Conservation (phyloP, 2,888 invertebrate genomes). For the Nymphalis c-album region DNA sequence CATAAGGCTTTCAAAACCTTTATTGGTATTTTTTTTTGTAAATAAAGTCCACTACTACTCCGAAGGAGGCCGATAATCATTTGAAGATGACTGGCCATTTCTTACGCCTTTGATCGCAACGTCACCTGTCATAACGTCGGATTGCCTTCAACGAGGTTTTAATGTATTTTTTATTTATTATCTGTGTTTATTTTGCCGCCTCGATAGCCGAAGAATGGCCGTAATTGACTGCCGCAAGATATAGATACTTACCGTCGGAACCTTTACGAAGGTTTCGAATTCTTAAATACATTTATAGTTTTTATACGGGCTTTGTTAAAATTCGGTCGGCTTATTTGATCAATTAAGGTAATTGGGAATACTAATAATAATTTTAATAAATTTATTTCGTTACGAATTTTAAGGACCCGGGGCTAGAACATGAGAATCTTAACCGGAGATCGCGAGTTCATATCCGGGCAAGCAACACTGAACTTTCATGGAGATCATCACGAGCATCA, state of each 20-base stretch:
- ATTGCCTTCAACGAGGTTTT: slow-evolving; percentile 58
- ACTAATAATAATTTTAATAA: background rate
- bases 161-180: slow-evolving; percentile 55
- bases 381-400: too few species aligned
- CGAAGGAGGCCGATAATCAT: slow-evolving; percentile 35
- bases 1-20: slow-evolving; percentile 15
- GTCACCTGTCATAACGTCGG: slow-evolving; percentile 71
- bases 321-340: slow-evolving; percentile 10
- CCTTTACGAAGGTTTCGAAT: slow-evolving; percentile 7
- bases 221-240: slow-evolving; percentile 57
- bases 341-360: background rate
- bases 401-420: too few species aligned
- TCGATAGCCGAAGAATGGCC: slow-evolving; percentile 48
- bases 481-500: too few species aligned
- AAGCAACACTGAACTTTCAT: too few species aligned
- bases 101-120: slow-evolving; percentile 58
- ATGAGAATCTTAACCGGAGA: too few species aligned
- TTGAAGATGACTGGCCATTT: slow-evolving; percentile 66
- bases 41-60: slow-evolving; percentile 38
- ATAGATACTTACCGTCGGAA: slow-evolving; percentile 42
- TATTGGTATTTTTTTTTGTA: slow-evolving; percentile 36
- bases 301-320: slow-evolving; percentile 18
- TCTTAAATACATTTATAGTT: slow-evolving; percentile 19
- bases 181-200: slow-evolving; percentile 65
- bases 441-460: too few species aligned